A percentile compares a stretch with the other conserved stretches of the same genome.
These are phyloP conservation scores for Nothura maculosa DNA, from an alignment of 2,797 vertebrate genomes.

Conservation along the genomic window DNA sequence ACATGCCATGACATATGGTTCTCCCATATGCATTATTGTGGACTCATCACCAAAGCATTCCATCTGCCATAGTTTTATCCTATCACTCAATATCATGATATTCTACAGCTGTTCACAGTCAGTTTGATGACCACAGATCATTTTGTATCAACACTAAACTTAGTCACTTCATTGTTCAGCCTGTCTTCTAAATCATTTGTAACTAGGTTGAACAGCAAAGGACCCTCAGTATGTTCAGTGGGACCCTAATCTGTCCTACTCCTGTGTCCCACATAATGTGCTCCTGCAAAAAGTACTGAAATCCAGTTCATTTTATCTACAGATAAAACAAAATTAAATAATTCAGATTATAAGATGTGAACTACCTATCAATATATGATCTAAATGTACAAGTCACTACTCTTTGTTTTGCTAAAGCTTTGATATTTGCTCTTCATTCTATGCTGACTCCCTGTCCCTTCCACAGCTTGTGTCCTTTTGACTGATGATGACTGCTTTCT, in stretches of 20 bases:
- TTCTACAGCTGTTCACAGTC: conserved; percentile 56
- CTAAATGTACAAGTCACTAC: background rate
- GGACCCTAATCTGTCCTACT: background rate
- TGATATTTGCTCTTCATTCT: background rate
- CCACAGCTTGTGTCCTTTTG: background rate
- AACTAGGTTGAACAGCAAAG: background rate
- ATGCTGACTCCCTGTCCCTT: background rate
- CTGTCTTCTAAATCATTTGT: background rate
- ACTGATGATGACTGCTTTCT: background rate
- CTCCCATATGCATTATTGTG: conserved; percentile 31
- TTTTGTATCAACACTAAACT: conserved; percentile 13
- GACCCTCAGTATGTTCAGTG: background rate
- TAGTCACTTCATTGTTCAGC: conserved; percentile 5
- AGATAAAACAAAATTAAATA: background rate
- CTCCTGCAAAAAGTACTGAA: background rate
- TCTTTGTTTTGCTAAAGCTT: background rate
- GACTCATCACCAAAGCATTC: background rate
- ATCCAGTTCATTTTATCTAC: background rate
- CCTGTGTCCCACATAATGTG: background rate
- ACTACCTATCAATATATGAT: background rate
- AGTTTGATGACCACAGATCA: conserved; percentile 51
- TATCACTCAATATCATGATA: background rate
- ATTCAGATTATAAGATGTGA: background rate
- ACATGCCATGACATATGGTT: conserved; percentile 7
- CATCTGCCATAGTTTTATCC: conserved; percentile 43